A percentile compares a stretch with the other conserved stretches of the same genome.
phyloP scores from a whole-genome alignment of 2,888 invertebrate species.

The Melinopterus prodromus region DNA sequence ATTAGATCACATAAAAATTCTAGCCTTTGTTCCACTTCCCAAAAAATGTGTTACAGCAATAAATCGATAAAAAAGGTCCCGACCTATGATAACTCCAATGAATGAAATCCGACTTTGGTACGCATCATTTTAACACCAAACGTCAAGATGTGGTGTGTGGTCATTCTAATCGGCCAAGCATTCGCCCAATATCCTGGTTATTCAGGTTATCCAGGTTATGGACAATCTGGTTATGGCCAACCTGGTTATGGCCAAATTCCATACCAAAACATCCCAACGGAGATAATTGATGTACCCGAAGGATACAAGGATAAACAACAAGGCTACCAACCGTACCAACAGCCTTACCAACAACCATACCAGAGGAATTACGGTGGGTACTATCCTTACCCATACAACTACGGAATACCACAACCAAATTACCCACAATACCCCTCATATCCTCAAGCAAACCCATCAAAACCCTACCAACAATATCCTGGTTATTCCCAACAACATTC shows the following conservation, averaged over 20 bases:
- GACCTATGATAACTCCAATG: constrained; percentile 8
- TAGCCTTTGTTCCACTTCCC: neutral
- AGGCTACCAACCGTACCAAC: neutral
- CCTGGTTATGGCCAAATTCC: constrained; percentile 9
- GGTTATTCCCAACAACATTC: neutral
- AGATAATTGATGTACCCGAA: constrained; percentile 14
- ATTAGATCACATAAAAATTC: neutral
- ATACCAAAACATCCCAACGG: constrained; percentile 15
- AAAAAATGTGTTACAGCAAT: neutral
- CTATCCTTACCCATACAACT: constrained; percentile 20
- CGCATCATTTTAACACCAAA: neutral
- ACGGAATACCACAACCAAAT: neutral
- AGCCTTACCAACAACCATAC: neutral
- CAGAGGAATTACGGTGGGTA: constrained; percentile 10
- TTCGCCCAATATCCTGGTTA: neutral
- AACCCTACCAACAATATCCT: constrained; percentile 5
- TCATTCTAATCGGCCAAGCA: neutral
- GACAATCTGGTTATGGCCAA: neutral
- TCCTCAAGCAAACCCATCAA: constrained; percentile 7
- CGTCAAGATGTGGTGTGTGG: neutral
- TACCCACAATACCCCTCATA: neutral
- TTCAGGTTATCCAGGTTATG: neutral
- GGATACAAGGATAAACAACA: neutral
- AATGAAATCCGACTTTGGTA: neutral
- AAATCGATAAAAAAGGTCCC: constrained; percentile 12